Percentiles rank a stretch among this genome's conserved stretches.
Evolutionary conservation across 2,113 vertebrate species (phyloP).

Genomic region (Corythaeola cristata): DNA sequence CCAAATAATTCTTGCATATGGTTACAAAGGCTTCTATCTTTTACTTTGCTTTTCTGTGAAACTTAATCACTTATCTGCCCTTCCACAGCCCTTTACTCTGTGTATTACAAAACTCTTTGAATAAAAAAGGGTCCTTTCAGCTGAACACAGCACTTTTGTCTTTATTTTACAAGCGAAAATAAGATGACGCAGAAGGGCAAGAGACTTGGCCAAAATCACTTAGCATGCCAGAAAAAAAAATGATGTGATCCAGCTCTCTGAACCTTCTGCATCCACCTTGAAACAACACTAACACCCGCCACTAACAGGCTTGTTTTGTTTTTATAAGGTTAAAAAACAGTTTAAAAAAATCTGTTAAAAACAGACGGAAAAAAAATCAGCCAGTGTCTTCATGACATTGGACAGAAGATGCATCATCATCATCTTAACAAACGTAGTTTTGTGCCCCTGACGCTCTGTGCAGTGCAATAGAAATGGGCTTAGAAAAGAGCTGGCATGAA

Average conservation of each 20-base stretch:
- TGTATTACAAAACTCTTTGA: background rate
- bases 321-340: background rate
- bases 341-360: background rate
- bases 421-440: background rate
- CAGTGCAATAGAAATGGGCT: background rate
- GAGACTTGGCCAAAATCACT: background rate
- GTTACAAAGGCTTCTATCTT: background rate
- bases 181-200: background rate
- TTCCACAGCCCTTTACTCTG: background rate
- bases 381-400: background rate
- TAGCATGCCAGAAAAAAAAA: background rate
- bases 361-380: background rate
- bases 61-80: background rate
- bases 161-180: background rate
- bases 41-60: background rate
- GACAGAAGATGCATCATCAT: background rate
- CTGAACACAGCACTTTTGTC: background rate
- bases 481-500: background rate
- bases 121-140: background rate
- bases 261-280: background rate
- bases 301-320: background rate
- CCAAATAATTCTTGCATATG: conserved; percentile 2
- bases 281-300: background rate
- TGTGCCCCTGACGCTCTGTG: background rate
- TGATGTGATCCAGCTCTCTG: background rate